Conservation (phyloP, 2,797 vertebrate genomes). For the Chelon auratus region DNA sequence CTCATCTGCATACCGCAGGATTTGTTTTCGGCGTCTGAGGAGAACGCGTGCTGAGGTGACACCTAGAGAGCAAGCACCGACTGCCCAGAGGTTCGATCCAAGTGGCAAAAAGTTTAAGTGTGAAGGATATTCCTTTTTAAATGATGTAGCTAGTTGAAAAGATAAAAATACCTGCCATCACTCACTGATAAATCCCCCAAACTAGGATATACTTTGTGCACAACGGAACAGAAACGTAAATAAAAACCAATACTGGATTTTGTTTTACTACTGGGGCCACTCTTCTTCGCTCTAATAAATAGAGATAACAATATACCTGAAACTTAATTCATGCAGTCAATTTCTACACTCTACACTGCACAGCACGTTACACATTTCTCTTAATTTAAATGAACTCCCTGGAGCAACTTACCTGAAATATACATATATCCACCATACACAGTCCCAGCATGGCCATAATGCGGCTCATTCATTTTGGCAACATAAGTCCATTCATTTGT, state of each 20-base stretch:
- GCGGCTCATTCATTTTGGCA: slow-evolving; percentile 98
- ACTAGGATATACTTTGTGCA: not conserved
- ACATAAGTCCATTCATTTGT: slow-evolving; percentile 99
- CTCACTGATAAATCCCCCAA: slow-evolving; percentile 1
- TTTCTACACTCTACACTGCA: slow-evolving; percentile 10
- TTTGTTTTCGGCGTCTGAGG: slow-evolving; percentile 76
- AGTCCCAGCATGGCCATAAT: slow-evolving; percentile 97
- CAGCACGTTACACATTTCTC: not conserved
- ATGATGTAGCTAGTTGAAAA: slow-evolving; percentile 4
- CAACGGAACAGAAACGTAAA: not conserved
- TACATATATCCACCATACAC: slow-evolving; percentile 99
- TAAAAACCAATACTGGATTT: not conserved
- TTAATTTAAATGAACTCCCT: slow-evolving; percentile 3
- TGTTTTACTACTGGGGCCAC: not conserved
- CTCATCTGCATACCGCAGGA: slow-evolving; percentile 83
- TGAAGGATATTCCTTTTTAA: not conserved
- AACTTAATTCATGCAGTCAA: slow-evolving; percentile 13
- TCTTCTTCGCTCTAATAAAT: not conserved
- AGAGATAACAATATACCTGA: not conserved
- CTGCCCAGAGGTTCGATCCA: slow-evolving; percentile 16
- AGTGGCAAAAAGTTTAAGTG: not conserved
- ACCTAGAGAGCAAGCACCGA: slow-evolving; percentile 44
- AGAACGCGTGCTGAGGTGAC: slow-evolving; percentile 64
- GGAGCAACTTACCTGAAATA: slow-evolving; percentile 92
- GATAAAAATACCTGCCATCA: not conserved